Evolutionary conservation across 2,113 vertebrate genomes (phyloP), one percentile per base, ranked within the genome.

Genomic region (Scortum barcoo): DNA sequence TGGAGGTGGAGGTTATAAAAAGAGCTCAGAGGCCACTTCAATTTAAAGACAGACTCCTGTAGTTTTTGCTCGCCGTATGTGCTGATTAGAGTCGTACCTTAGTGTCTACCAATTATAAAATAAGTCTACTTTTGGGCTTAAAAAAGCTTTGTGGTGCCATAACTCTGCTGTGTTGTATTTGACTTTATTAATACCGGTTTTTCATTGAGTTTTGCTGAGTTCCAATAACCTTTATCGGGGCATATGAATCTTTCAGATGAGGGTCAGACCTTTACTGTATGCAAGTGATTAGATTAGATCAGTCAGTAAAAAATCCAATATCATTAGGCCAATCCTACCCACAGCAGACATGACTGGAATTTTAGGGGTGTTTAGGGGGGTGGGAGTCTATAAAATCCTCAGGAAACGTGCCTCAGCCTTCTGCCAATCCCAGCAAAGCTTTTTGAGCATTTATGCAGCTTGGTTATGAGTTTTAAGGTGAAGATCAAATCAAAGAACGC

Each of bases 1-100:
- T 81, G 72, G 30, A 78, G 48, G 70, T 26, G 16, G 67, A 62
- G 78, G 54, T 82, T 77, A 67, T 40, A 74, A 61, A 80, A 50
- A 56, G 20, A 66, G 58, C 73, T 72, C 44, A 80, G 78, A 81
- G 48, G 56, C 48, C 76, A 51, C 6, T 57, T 78, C 22, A 40
- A 56, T 69, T 73, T 53, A 60, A 86, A 50, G 50, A 56, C 38
- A 57, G 30, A 44, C 51, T 72, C 22, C 36, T 56, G 42, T 66
- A 57, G 65, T 38, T 66, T 57, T 44, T 16, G 63, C 40, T 50
- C 71, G 14, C 22, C 24, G 72, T 61, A 50, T 56, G 22, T 71
- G 67, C n/a, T 71, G 62, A 80, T 69, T 61, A 26, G 9, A 50
- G 38, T 1, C 0, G n/a, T n/a, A n/a, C n/a, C n/a, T n/a, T n/a